Base-by-base conservation (phyloP, 1,140 invertebrate genomes). In the Drosophila neocordata region DNA sequence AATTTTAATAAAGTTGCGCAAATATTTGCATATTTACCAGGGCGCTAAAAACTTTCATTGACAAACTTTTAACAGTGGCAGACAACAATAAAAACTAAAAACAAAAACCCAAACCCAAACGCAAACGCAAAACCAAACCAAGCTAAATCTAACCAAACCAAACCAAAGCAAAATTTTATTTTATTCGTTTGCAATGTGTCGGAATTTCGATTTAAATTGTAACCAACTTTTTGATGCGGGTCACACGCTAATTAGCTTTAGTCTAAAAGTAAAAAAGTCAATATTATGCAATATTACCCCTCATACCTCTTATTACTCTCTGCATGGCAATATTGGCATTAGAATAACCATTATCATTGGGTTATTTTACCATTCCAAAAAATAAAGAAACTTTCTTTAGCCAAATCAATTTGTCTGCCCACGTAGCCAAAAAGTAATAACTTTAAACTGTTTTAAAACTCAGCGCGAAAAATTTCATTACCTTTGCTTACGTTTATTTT, bases 1-100 rank as follows among this genome's bases (percentile, higher is more conserved):
- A 87, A 87, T 87, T 87, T 87, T 87, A 87, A 87, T 87, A 87
- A 82, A 88, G 78, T 87, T 87, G 83, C 53, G 55, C 83, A 87
- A 87, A 87, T 87, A 87, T 87, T 87, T 87, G 83, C 82, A 87
- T 88, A 82, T 88, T 75, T 82, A 75, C 74, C 65, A 77, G 70
- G 68, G 41, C 71, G 78, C 83, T 73, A 76, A 79, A 87, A 87
- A 87, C 83, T 82, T 88, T 87, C 78, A 79, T 87, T 87, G 78
- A 82, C 78, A 68, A 76, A 78, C 55, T 87, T 88, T 72, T 20
- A 53, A 20, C 48, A 51, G 15, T 41, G 51, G 11, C 77, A 81
- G 75, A 87, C 74, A 78, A 79, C 82, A 87, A 87, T 48, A 48
- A 48, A 48, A 48, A 48, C 41, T 7, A 13, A 48, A 48, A 48